Conservation (phyloP, 2,888 invertebrate genomes). For the Drosophila lutescens region DNA sequence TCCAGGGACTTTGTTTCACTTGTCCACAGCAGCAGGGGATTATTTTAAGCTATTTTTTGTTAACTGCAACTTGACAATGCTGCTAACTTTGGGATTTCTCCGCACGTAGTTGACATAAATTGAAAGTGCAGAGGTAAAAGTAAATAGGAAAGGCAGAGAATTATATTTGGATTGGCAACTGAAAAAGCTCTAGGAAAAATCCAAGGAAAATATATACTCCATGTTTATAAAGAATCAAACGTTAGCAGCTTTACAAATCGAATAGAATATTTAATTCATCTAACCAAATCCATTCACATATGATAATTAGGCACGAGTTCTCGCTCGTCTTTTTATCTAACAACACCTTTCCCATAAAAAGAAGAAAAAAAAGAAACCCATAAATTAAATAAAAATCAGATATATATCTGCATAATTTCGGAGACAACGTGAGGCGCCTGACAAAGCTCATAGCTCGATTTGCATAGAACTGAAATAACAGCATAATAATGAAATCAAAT, state of each 20-base stretch:
- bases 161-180: conserved; percentile 1
- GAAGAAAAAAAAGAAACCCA: conserved; percentile 35
- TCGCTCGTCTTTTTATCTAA: conserved; percentile 4
- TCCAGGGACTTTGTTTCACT: conserved; percentile 42
- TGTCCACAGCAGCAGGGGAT: conserved; percentile 37
- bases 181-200: background rate
- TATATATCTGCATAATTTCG: conserved; percentile 62
- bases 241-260: conserved; percentile 3
- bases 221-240: conserved; percentile 1
- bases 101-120: conserved; percentile 43
- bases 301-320: conserved; percentile 31
- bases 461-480: conserved; percentile 43
- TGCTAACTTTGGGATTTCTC: conserved; percentile 16
- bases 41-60: conserved; percentile 29
- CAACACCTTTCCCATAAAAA: conserved; percentile 40
- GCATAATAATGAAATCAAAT: conserved; percentile 42
- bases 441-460: conserved; percentile 48
- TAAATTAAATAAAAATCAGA: conserved; percentile 58
- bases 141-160: conserved; percentile 6
- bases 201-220: background rate
- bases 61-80: conserved; percentile 23
- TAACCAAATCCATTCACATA: conserved; percentile 2
- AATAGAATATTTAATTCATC: conserved; percentile 10
- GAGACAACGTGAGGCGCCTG: conserved; percentile 56
- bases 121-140: conserved; percentile 24